A percentile compares a stretch with the other conserved stretches of the same genome.
Evolutionary conservation across 2,797 vertebrate species (phyloP).

Genomic region (Sternarchorhynchus goeldii): DNA sequence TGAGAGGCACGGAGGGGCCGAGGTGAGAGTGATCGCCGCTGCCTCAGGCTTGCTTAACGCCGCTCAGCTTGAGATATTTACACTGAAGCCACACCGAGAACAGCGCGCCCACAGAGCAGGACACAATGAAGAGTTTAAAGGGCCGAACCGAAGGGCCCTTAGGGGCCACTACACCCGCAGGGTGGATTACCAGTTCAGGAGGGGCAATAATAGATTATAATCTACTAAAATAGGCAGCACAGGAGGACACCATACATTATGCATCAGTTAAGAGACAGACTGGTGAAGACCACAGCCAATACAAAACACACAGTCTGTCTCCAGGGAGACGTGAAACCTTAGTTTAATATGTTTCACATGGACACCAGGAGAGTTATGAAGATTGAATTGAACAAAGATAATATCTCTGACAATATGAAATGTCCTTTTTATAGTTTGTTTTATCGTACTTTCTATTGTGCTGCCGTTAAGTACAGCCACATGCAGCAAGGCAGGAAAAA

Average conservation of each 20-base stretch:
- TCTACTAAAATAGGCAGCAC: slow-evolving; percentile 26
- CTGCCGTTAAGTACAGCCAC: background rate
- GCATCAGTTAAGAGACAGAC: slow-evolving; percentile 27
- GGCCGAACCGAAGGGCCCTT: background rate
- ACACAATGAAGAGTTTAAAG: slow-evolving; percentile 13
- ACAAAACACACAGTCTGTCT: slow-evolving; percentile 31
- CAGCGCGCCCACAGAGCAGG: slow-evolving; percentile 5
- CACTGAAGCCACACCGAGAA: background rate
- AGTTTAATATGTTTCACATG: slow-evolving; percentile 1
- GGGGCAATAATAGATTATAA: slow-evolving; percentile 36
- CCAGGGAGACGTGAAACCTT: slow-evolving; percentile 31
- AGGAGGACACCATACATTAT: slow-evolving; percentile 34
- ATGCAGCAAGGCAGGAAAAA: background rate
- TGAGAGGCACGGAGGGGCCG: too few relatives aligned
- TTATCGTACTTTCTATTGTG: background rate
- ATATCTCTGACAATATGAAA: background rate
- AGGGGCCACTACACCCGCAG: too few relatives aligned
- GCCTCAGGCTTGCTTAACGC: background rate
- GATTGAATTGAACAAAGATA: slow-evolving; percentile 15
- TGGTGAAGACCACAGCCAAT: background rate
- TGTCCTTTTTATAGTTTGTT: background rate
- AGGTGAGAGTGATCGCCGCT: slow-evolving; percentile 1
- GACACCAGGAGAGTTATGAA: background rate
- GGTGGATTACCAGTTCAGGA: slow-evolving; percentile 13
- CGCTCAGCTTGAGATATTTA: background rate